Conservation (phyloP, 2,797 vertebrate species). For the Hyperoplus lanceolatus region DNA sequence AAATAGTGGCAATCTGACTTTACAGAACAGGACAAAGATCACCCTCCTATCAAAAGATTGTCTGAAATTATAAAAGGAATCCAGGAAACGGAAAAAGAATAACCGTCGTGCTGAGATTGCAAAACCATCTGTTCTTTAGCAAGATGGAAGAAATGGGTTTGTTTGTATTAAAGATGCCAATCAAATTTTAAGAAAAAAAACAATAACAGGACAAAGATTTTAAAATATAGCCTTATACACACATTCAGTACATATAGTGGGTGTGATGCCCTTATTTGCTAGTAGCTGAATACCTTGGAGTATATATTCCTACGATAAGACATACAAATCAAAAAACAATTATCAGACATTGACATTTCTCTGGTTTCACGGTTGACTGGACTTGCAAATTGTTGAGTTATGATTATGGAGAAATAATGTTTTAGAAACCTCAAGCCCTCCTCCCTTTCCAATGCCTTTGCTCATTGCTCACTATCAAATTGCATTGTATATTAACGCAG, state of each 20-base stretch:
- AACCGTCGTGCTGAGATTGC: too few relatives aligned
- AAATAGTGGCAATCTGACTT: slow-evolving; percentile 41
- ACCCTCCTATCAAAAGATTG: too few relatives aligned
- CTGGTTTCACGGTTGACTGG: slow-evolving; percentile 51
- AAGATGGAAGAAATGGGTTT: too few relatives aligned
- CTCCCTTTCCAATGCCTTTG: slow-evolving; percentile 23
- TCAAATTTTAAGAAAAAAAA: too few relatives aligned
- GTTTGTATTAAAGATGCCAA: too few relatives aligned
- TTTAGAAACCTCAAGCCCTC: slow-evolving; percentile 27
- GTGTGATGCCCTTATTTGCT: slow-evolving; percentile 27
- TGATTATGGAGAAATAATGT: slow-evolving; percentile 32
- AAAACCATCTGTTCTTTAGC: too few relatives aligned
- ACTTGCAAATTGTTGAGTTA: slow-evolving; percentile 40
- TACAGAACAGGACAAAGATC: slow-evolving; percentile 31
- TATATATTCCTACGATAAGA: slow-evolving; percentile 44
- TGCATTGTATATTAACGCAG: slow-evolving; percentile 24
- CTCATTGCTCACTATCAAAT: slow-evolving; percentile 36
- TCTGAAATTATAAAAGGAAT: too few relatives aligned
- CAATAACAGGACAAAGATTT: too few relatives aligned
- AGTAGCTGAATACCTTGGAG: slow-evolving; percentile 56
- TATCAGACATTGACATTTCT: slow-evolving; percentile 54
- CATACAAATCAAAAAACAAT: slow-evolving; percentile 3
- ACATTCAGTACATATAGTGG: slow-evolving; percentile 11
- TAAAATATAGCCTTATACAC: too few relatives aligned
- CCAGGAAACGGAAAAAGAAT: too few relatives aligned